Base-by-base conservation (phyloP, 2,888 invertebrate genomes). In the Xanthia icteritia region DNA sequence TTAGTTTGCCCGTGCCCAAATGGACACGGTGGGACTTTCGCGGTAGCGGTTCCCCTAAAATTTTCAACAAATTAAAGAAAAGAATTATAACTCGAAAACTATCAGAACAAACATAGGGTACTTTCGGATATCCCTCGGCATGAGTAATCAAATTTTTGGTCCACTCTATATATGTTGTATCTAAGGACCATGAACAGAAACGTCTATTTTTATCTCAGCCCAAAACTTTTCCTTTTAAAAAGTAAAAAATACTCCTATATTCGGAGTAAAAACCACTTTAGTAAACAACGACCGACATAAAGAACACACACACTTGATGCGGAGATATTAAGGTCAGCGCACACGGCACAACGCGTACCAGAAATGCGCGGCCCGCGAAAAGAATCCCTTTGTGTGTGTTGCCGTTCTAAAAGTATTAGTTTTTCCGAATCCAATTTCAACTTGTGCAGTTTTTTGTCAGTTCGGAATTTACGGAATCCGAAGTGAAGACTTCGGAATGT, bases 391-490 rank as follows among this genome's bases (percentile, higher is more conserved):
- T 93, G 92, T 89, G 89, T 80, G 77, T 81, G 77, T 84, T 79
- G 86, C 90, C 89, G 88, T 91, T 92, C 91, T 91, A 87, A 86
- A 83, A 82, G 83, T 89, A 93, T 93, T 92, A 92, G 92, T 91
- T 92, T 92, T 92, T 90, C 89, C 91, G 89, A 91, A 91, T 91
- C 89, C 92, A 90, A 92, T 92, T 90, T 88, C 88, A 89, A 90
- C 86, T 90, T 89, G 84, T 85, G 87, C 85, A 89, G 81, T 90
- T 90, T 84, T 92, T 92, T 92, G 90, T 90, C 81, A 87, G 87
- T 87, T 84, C 81, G 91, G 90, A 90, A 89, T 91, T 90, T 85
- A 89, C 79, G 87, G 84, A 84, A 89, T 87, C 81, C 88, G 85
- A 87, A 89, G 87, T 89, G 88, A 88, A 86, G 80, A 88, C 88